Conservation (phyloP, 2,888 invertebrate species). For the Nipponacmea schrenckii region DNA sequence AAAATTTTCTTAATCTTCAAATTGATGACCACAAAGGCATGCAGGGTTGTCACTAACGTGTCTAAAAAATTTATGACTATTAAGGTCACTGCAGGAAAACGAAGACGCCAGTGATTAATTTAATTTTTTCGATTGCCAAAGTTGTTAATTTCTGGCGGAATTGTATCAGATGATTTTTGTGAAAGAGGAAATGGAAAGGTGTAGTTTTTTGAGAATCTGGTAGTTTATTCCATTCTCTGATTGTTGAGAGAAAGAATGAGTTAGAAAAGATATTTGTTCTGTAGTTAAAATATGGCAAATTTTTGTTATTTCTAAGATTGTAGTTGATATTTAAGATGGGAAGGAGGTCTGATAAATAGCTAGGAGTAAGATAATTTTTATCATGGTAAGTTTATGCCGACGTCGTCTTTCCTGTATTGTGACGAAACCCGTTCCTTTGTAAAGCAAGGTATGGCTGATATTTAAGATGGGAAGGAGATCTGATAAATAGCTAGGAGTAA, state of each 20-base stretch:
- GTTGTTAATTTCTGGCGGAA: no score
- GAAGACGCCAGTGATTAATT: neutral
- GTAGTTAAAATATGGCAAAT: neutral
- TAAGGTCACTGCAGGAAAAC: no score
- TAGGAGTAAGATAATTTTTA: neutral
- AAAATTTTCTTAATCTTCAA: neutral
- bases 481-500: neutral
- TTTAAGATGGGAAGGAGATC: neutral
- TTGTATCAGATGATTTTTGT: neutral
- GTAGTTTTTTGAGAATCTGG: neutral
- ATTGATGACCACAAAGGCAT: neutral
- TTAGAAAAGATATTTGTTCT: neutral
- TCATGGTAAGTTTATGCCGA: neutral
- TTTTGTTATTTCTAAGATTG: neutral
- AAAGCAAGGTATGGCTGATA: neutral
- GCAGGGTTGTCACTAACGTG: neutral
- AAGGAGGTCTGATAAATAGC: neutral
- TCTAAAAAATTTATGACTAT: neutral
- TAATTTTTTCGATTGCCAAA: neutral
- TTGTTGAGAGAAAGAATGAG: neutral
- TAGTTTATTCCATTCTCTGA: neutral
- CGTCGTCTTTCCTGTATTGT: neutral
- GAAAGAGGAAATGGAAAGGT: neutral
- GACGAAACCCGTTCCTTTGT: neutral
- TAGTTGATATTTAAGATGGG: neutral